Conservation (phyloP, 2,113 vertebrate species). For the Malaclemys terrapin region DNA sequence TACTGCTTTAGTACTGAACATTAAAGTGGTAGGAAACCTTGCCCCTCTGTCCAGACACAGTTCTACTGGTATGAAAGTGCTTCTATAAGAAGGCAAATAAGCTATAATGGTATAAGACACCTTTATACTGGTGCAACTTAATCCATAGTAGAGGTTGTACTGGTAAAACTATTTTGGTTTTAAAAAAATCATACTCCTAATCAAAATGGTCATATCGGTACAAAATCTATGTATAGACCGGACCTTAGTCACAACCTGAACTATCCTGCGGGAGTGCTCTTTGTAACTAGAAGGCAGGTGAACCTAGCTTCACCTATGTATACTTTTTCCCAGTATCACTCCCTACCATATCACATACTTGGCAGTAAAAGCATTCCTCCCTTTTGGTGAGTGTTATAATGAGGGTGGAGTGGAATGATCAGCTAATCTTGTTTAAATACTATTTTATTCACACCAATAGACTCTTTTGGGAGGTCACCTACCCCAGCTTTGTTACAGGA, state of each 20-base stretch:
- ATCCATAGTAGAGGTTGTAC: not conserved
- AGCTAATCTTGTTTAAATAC: constrained; percentile 69
- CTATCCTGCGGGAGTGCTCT: not conserved
- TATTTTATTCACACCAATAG: constrained; percentile 62
- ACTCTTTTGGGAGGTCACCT: constrained; percentile 63
- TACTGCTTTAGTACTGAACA: not conserved
- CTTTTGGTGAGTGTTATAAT: constrained; percentile 60
- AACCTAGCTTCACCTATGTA: not conserved
- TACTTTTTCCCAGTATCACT: constrained; percentile 14
- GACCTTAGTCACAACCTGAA: not conserved
- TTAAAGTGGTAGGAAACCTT: not conserved
- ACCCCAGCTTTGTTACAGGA: constrained; percentile 55
- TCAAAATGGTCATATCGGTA: not conserved
- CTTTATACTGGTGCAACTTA: not conserved
- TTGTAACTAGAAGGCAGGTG: not conserved
- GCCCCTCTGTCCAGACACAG: not conserved
- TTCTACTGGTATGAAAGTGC: not conserved
- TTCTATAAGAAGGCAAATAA: not conserved
- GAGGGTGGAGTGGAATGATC: constrained; percentile 68
- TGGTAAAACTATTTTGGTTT: not conserved
- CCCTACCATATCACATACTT: not conserved
- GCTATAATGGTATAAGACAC: not conserved
- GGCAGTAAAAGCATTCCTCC: constrained; percentile 50
- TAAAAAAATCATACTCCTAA: not conserved
- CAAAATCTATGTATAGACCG: rapidly evolving